phyloP scores from a whole-genome alignment of 92 coral and sea anemone genomes.

The Desmophyllum pertusum region DNA sequence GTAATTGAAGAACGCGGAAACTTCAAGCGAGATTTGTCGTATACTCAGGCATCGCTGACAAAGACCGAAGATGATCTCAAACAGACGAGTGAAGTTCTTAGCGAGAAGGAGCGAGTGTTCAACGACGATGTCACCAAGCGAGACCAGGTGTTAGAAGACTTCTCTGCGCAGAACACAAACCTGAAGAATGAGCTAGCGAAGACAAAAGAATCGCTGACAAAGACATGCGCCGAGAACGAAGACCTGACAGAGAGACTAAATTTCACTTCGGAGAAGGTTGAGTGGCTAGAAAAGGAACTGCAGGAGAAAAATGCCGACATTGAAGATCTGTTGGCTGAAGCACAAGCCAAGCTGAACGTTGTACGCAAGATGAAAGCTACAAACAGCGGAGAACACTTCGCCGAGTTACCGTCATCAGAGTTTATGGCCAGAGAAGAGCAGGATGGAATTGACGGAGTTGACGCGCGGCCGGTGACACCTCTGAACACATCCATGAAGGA shows the following conservation, averaged over 20 bases:
- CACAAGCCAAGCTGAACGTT: constrained; percentile 86
- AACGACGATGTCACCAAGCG: constrained; percentile 45
- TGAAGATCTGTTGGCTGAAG: constrained; percentile 83
- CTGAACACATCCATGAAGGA: constrained; percentile 62
- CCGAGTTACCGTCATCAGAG: constrained; percentile 54
- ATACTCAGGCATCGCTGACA: constrained; percentile 48
- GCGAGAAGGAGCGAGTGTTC: constrained; percentile 59
- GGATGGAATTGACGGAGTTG: constrained; percentile 50
- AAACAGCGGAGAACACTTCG: constrained; percentile 66
- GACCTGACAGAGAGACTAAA: constrained; percentile 67
- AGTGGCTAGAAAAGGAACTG: constrained; percentile 59
- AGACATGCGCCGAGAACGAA: constrained; percentile 59
- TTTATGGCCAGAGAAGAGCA: constrained; percentile 59
- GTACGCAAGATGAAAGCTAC: constrained; percentile 75
- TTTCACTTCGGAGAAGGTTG: constrained; percentile 60
- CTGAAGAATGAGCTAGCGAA: constrained; percentile 59
- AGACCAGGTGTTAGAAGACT: constrained; percentile 56
- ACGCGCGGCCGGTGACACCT: constrained; percentile 53
- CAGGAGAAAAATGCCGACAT: constrained; percentile 61
- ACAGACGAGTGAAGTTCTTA: constrained; percentile 48
- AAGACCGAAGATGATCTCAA: constrained; percentile 61
- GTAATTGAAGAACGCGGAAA: constrained; percentile 56
- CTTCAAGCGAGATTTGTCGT: constrained; percentile 54
- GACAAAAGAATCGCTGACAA: constrained; percentile 63
- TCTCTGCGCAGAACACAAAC: constrained; percentile 37